Evolutionary conservation across 2,888 invertebrate genomes (phyloP).

Genomic region (Eupithecia dodoneata): DNA sequence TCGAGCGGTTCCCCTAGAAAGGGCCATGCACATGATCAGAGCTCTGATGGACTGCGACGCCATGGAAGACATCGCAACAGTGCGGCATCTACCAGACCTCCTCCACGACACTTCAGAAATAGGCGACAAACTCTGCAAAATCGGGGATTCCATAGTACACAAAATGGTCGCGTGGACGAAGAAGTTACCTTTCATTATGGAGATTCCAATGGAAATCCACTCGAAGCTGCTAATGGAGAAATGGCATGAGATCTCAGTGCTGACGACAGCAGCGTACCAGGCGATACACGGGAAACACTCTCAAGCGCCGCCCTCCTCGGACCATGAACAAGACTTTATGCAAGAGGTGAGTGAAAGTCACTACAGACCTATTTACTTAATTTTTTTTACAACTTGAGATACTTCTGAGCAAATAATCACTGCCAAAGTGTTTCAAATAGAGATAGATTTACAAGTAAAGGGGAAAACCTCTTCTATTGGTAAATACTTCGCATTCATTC

Average conservation of each 20-base stretch:
- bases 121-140: constrained; percentile 96
- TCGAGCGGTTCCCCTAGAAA: constrained; percentile 91
- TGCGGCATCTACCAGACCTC: constrained; percentile 94
- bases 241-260: constrained; percentile 98
- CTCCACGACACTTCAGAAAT: constrained; percentile 96
- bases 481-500: background rate
- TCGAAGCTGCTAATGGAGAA: constrained; percentile 98
- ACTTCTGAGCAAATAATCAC: background rate
- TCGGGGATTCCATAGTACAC: constrained; percentile 99
- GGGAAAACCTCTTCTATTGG: background rate
- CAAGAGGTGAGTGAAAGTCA: constrained; percentile 87
- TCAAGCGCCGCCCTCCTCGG: constrained; percentile 75
- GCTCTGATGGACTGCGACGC: constrained; percentile 98
- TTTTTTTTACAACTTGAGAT: background rate
- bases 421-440: background rate
- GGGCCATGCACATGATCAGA: constrained; percentile 94
- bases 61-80: constrained; percentile 97
- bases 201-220: constrained; percentile 97
- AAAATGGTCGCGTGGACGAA: constrained; percentile 99
- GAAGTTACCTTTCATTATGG: constrained; percentile 97
- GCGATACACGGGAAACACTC: constrained; percentile 91
- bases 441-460: background rate
- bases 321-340: constrained; percentile 90
- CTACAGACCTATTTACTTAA: background rate
- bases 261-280: constrained; percentile 97